These are phyloP conservation scores for Drosophila barbarae DNA, from an alignment of 2,888 invertebrate genomes.

Conservation along the genomic window DNA sequence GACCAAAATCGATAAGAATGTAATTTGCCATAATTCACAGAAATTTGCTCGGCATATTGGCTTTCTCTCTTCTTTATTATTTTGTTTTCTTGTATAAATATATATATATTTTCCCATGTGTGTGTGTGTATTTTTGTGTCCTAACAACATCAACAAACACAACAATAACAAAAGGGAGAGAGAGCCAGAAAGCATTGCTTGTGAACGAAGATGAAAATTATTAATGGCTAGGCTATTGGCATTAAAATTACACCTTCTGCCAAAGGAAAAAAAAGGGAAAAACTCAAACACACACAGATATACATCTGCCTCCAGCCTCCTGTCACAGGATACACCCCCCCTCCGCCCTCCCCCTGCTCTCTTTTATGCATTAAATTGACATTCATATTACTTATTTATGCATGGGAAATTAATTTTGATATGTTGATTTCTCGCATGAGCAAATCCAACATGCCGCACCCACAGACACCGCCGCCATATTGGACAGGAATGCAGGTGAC, in stretches of 20 bases:
- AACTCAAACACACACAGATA: conserved; percentile 21
- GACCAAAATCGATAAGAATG: conserved; percentile 75
- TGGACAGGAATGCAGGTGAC: conserved; percentile 20
- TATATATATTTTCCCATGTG: neutral
- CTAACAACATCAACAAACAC: conserved; percentile 24
- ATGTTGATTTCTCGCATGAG: conserved; percentile 72
- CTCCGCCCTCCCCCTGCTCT: conserved; percentile 4
- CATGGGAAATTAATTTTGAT: conserved; percentile 73
- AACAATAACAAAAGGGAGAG: neutral
- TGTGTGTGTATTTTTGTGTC: conserved; percentile 11
- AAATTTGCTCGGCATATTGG: conserved; percentile 71
- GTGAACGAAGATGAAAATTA: conserved; percentile 48
- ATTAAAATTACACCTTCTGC: conserved; percentile 65
- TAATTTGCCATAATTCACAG: conserved; percentile 77
- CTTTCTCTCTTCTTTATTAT: conserved; percentile 34
- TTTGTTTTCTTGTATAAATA: neutral
- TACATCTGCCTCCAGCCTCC: neutral
- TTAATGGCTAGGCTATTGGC: conserved; percentile 63
- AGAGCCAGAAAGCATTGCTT: neutral
- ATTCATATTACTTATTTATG: conserved; percentile 72
- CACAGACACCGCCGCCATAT: neutral
- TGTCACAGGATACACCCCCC: neutral
- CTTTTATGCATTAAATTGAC: conserved; percentile 66
- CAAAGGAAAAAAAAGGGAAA: conserved; percentile 3
- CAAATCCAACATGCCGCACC: conserved; percentile 43